phyloP scores from a whole-genome alignment of 92 coral and sea anemone genomes.

The Umimayanthus kanabou region DNA sequence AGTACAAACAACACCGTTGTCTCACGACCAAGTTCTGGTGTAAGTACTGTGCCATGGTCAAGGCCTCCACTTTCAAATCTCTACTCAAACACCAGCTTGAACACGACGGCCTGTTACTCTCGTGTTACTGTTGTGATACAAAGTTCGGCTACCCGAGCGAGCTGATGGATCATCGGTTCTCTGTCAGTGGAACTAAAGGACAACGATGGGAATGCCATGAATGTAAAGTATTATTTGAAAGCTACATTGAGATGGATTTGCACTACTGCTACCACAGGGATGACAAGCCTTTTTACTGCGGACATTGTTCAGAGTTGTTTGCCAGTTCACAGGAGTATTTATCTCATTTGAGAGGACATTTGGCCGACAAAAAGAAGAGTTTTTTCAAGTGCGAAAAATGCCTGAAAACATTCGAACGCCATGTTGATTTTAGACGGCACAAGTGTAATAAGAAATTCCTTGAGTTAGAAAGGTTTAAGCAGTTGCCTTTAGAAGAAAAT shows the following conservation, averaged over 20 bases:
- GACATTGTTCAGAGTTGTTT: not conserved
- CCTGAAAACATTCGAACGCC: not conserved
- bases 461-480: not conserved
- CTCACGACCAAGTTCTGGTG: not conserved
- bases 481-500: not conserved
- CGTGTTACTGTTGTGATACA: not conserved
- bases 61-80: not conserved
- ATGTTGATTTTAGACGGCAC: not conserved
- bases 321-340: not conserved
- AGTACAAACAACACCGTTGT: constrained; percentile 1
- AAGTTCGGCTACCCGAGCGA: not conserved
- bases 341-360: not conserved
- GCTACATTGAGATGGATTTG: not conserved
- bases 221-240: not conserved
- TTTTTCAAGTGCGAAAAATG: not conserved
- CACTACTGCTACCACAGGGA: not conserved
- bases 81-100: not conserved
- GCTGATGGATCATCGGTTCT: not conserved
- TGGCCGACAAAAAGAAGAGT: not conserved
- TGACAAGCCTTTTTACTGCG: not conserved
- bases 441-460: not conserved
- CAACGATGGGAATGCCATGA: not conserved
- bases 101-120: not conserved
- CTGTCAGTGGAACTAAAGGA: not conserved
- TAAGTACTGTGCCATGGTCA: not conserved